Evolutionary conservation across 2,113 vertebrate genomes (phyloP).

Genomic region (Chaetodon trifascialis): DNA sequence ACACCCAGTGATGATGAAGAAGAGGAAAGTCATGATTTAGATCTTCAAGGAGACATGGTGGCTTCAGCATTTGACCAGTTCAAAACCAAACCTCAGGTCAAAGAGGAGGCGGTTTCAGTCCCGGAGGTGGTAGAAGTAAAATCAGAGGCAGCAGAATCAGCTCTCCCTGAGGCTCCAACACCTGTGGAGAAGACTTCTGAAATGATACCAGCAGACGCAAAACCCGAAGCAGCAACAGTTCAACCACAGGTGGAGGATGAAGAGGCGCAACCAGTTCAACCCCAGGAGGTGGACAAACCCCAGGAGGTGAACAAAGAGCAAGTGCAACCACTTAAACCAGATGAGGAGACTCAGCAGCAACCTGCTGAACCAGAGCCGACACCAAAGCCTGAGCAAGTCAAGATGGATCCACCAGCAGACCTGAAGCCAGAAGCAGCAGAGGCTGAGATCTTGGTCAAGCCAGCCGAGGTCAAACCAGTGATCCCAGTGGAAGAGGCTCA

Average conservation of each 20-base stretch:
- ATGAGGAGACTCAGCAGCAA: not conserved
- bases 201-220: not conserved
- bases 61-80: slow-evolving; percentile 42
- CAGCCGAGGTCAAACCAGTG: slow-evolving; percentile 14
- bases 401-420: not conserved
- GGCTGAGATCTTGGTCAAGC: not conserved
- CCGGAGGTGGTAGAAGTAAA: slow-evolving; percentile 5
- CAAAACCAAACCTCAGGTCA: slow-evolving; percentile 35
- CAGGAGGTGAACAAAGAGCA: slow-evolving; percentile 16
- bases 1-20: slow-evolving; percentile 11
- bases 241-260: not conserved
- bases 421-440: slow-evolving; percentile 3
- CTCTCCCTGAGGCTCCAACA: slow-evolving; percentile 15
- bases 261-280: not conserved
- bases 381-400: slow-evolving; percentile 8
- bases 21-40: slow-evolving; percentile 14
- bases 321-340: not conserved
- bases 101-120: slow-evolving; percentile 11
- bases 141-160: slow-evolving; percentile 6
- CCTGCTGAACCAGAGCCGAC: not conserved
- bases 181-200: not conserved
- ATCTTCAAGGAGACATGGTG: slow-evolving; percentile 59
- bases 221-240: slow-evolving; percentile 17
- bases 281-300: not conserved
- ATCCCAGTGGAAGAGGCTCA: slow-evolving; percentile 8